Conservation (phyloP, 2,888 invertebrate genomes). For the Heliconius cydno region DNA sequence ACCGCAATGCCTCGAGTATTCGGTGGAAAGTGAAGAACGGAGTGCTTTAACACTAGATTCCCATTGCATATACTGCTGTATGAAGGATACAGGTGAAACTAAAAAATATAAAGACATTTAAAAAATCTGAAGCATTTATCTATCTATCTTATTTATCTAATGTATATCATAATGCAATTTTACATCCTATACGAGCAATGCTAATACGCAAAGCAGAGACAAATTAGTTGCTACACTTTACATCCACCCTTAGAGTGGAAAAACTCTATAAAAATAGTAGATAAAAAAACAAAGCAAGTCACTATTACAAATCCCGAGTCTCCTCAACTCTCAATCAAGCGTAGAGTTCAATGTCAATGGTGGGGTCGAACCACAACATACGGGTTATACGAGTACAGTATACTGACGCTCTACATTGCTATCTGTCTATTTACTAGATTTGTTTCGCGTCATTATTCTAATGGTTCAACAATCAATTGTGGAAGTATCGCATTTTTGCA, state of each 20-base stretch:
- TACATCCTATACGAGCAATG: background rate
- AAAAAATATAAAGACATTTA: too few relatives aligned
- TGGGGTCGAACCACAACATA: slow-evolving; percentile 67
- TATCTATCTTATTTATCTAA: too few relatives aligned
- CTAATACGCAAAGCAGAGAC: background rate
- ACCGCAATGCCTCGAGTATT: too few relatives aligned
- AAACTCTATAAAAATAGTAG: background rate
- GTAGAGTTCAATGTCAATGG: slow-evolving; percentile 78
- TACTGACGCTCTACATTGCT: slow-evolving; percentile 51
- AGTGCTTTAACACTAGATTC: too few relatives aligned
- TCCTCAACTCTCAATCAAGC: slow-evolving; percentile 35
- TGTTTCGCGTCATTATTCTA: slow-evolving; percentile 38
- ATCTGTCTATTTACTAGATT: slow-evolving; percentile 51
- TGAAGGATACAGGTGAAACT: too few relatives aligned
- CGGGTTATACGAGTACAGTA: slow-evolving; percentile 54
- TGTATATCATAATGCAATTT: background rate
- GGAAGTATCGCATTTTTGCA: slow-evolving; percentile 59
- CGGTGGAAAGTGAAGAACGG: too few relatives aligned
- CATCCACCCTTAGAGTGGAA: background rate
- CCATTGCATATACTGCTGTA: too few relatives aligned
- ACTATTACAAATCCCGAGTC: slow-evolving; percentile 2
- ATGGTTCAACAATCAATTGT: slow-evolving; percentile 31
- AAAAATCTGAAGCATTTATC: background rate
- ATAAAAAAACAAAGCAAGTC: background rate
- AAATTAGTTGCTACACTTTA: background rate